These are phyloP conservation scores for Agrochola litura DNA, from an alignment of 2,888 invertebrate species.

Conservation along the genomic window DNA sequence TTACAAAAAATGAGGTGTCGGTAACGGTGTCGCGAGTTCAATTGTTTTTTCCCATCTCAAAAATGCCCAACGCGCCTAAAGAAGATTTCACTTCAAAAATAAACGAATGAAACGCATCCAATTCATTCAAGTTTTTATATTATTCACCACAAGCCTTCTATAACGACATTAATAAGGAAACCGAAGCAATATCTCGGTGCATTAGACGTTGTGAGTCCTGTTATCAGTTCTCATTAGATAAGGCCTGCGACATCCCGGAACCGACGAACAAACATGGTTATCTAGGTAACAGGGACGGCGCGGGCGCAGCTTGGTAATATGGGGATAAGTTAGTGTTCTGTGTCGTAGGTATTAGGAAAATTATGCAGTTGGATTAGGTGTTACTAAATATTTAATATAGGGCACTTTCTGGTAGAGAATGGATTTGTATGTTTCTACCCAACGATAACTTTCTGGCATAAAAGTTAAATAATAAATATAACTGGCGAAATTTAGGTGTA, in stretches of 20 bases:
- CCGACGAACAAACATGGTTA: slow-evolving; percentile 78
- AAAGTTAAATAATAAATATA: no score
- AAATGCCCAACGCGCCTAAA: no score
- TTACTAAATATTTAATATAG: neutral
- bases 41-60: no score
- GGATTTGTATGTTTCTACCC: no score
- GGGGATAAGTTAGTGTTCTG: slow-evolving; percentile 33
- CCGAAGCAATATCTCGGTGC: slow-evolving; percentile 44
- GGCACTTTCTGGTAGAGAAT: neutral
- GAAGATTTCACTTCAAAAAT: neutral
- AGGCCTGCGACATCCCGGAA: slow-evolving; percentile 81
- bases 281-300: slow-evolving; percentile 69
- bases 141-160: slow-evolving; percentile 2
- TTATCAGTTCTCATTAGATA: slow-evolving; percentile 82
- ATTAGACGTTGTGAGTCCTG: slow-evolving; percentile 61
- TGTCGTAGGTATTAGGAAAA: slow-evolving; percentile 22
- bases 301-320: slow-evolving; percentile 49
- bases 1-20: no score
- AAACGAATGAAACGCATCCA: neutral
- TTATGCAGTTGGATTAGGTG: neutral
- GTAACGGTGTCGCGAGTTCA: no score
- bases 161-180: slow-evolving; percentile 50
- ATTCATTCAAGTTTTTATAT: slow-evolving; percentile 6
- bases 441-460: neutral
- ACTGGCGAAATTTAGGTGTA: neutral